These are phyloP conservation scores for Apostichopus japonicus DNA, from an alignment of 35 echinoderm and acorn worm species.

Conservation along the genomic window DNA sequence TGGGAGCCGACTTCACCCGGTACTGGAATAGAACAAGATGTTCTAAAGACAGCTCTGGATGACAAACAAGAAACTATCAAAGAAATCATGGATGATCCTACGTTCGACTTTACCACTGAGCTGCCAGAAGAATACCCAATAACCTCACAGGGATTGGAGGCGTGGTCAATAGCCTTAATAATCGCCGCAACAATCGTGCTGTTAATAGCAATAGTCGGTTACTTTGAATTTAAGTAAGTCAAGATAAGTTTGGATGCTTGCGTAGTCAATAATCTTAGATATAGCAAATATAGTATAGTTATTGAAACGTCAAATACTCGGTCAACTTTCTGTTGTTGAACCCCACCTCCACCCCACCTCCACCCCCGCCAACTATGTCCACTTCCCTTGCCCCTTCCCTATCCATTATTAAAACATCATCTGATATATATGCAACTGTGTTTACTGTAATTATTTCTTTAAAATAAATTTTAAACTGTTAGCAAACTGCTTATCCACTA, in stretches of 20 bases:
- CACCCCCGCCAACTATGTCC: no score
- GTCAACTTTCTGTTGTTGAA: no score
- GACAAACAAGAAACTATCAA: conserved; percentile 16
- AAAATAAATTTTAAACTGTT: no score
- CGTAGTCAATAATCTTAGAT: no score
- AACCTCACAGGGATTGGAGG: neutral
- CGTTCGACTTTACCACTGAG: neutral
- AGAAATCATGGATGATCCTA: conserved; percentile 32
- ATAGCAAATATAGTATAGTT: no score
- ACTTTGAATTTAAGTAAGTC: conserved; percentile 37
- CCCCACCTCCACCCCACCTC: no score
- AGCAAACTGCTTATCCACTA: no score
- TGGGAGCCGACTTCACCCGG: conserved; percentile 7
- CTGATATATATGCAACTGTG: no score
- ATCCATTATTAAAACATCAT: no score
- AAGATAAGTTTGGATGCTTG: neutral
- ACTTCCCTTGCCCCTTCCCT: no score
- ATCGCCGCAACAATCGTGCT: conserved; percentile 12
- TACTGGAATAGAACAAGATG: conserved; percentile 37
- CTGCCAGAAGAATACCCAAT: neutral
- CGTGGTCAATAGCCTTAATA: conserved; percentile 49
- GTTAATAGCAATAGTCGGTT: conserved; percentile 42
- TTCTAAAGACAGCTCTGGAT: conserved; percentile 43
- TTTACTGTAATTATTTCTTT: no score
- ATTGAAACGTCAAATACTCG: no score